Conservation (phyloP, 2,888 invertebrate species). For the Dioctria rufipes region DNA sequence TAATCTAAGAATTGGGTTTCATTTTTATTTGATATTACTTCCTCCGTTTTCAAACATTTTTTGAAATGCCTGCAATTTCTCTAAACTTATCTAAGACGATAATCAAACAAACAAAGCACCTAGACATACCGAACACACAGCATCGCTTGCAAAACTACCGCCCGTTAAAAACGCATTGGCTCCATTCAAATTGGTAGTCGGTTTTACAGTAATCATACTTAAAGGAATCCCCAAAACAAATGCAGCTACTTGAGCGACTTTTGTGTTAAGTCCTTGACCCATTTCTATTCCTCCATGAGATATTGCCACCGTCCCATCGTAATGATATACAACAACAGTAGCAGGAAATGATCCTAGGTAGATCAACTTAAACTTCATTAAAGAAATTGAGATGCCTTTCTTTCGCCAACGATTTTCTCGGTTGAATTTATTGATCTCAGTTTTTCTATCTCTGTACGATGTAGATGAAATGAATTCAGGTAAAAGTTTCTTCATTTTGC, state of each 20-base stretch:
- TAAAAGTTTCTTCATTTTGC: constrained; percentile 72
- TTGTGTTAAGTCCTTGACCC: constrained; percentile 87
- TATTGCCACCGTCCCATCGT: constrained; percentile 81
- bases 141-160: constrained; percentile 82
- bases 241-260: constrained; percentile 83
- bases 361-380: constrained; percentile 78
- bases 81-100: no score
- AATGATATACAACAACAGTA: constrained; percentile 78
- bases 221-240: constrained; percentile 80
- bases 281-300: constrained; percentile 82
- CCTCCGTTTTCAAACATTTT: no score
- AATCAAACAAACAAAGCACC: no score
- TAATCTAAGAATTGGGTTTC: no score
- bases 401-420: constrained; percentile 86
- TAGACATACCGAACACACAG: constrained; percentile 73
- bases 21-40: no score
- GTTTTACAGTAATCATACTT: constrained; percentile 77
- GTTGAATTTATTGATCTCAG: constrained; percentile 76
- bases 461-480: constrained; percentile 72
- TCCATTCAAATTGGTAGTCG: constrained; percentile 76
- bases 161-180: constrained; percentile 81
- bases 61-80: no score
- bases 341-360: constrained; percentile 74
- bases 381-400: constrained; percentile 79
- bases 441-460: constrained; percentile 74